A percentile compares a stretch with the other conserved stretches of the same genome.
These are phyloP conservation scores for Carduelis carduelis DNA, from an alignment of 2,797 vertebrate genomes.

Conservation along the genomic window DNA sequence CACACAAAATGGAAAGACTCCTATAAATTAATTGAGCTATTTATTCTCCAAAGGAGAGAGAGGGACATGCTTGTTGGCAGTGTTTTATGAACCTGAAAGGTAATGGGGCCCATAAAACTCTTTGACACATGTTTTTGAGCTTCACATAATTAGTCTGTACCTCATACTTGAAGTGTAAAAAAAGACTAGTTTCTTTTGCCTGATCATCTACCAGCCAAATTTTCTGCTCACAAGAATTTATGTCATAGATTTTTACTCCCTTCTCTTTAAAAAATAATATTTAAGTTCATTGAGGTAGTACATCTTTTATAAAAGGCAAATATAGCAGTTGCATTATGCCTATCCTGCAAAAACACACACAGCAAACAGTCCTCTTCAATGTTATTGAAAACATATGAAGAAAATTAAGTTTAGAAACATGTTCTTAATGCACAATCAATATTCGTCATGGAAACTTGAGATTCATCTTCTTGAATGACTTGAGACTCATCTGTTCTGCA, in stretches of 20 bases:
- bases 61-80: background rate
- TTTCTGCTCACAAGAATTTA: background rate
- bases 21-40: slow-evolving; percentile 21
- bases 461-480: background rate
- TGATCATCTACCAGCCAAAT: background rate
- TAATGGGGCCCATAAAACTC: slow-evolving; percentile 27
- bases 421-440: background rate
- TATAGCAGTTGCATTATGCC: background rate
- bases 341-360: background rate
- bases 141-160: background rate
- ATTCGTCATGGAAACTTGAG: background rate
- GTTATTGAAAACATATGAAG: background rate
- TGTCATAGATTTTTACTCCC: background rate
- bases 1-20: background rate
- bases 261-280: background rate
- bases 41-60: slow-evolving; percentile 9
- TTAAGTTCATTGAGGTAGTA: background rate
- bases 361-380: background rate
- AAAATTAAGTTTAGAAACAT: background rate
- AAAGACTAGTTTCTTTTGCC: background rate
- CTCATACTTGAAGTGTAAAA: background rate
- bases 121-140: background rate
- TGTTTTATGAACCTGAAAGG: slow-evolving; percentile 21
- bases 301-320: background rate
- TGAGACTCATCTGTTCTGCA: background rate